phyloP scores from a whole-genome alignment of 2,797 vertebrate genomes.

The Salmo trutta region DNA sequence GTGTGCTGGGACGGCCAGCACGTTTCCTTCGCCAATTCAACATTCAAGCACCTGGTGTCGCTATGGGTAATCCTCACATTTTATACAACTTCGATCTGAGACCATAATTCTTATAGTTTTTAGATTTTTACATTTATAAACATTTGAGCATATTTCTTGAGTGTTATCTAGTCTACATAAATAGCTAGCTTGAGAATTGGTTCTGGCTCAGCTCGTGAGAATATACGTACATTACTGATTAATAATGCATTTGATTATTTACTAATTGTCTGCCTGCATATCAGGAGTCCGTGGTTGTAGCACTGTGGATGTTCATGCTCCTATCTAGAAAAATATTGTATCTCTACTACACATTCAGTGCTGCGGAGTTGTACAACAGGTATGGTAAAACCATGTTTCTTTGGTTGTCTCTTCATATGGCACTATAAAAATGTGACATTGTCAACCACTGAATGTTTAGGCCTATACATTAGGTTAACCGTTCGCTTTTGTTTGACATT shows the following conservation, averaged over 20 bases:
- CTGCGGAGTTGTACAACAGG: conserved; percentile 95
- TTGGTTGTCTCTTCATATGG: neutral
- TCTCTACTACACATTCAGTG: conserved; percentile 90
- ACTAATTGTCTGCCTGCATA: conserved; percentile 3
- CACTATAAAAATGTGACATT: neutral
- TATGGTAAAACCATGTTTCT: conserved; percentile 45
- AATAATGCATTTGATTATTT: neutral
- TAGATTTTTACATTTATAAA: neutral
- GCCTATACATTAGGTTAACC: no score
- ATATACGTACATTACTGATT: neutral
- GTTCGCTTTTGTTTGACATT: conserved; percentile 11
- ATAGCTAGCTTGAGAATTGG: neutral
- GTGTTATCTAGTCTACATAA: neutral
- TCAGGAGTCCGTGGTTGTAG: conserved; percentile 90
- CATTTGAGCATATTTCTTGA: neutral
- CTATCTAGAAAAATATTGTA: conserved; percentile 89
- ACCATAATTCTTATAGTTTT: neutral
- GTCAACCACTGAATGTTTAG: neutral
- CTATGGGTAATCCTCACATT: conserved; percentile 81
- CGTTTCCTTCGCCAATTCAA: conserved; percentile 94
- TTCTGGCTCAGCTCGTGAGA: neutral
- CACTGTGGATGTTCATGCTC: conserved; percentile 91
- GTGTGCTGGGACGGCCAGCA: conserved; percentile 95
- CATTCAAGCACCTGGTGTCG: conserved; percentile 92
- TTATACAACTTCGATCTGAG: neutral